These are phyloP conservation scores for Phainopepla nitens DNA, from an alignment of 2,113 vertebrate genomes.

Conservation along the genomic window DNA sequence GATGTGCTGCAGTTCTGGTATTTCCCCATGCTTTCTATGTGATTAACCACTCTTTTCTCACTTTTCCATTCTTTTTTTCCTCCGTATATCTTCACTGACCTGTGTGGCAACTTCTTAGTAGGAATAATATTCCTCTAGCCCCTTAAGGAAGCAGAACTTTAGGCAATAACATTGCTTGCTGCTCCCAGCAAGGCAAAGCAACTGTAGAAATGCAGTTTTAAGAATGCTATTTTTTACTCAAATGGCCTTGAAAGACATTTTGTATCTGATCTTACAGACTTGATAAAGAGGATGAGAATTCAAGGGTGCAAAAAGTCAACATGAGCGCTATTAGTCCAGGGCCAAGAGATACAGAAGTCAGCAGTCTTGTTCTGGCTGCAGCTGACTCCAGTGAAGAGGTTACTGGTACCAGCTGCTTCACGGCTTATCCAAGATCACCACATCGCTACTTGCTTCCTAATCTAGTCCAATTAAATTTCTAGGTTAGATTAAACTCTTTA, in stretches of 20 bases:
- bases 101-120: neutral
- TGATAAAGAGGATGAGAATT: neutral
- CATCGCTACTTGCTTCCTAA: neutral
- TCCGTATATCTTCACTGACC: neutral
- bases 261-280: neutral
- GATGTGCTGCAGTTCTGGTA: neutral
- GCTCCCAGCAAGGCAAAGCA: neutral
- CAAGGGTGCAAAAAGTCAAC: neutral
- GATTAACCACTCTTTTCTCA: neutral
- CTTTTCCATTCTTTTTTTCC: neutral
- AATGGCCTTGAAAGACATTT: neutral
- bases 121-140: neutral
- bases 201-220: neutral
- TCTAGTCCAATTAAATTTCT: neutral
- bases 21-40: neutral
- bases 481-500: neutral
- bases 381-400: neutral
- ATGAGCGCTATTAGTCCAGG: neutral
- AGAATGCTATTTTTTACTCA: neutral
- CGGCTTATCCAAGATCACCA: neutral
- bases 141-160: neutral
- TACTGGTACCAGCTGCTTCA: neutral
- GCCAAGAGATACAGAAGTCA: conserved; percentile 22
- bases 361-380: neutral
- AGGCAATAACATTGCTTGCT: neutral